These are phyloP conservation scores for Antechinus flavipes DNA, from an alignment of 2,113 vertebrate genomes.

Conservation along the genomic window DNA sequence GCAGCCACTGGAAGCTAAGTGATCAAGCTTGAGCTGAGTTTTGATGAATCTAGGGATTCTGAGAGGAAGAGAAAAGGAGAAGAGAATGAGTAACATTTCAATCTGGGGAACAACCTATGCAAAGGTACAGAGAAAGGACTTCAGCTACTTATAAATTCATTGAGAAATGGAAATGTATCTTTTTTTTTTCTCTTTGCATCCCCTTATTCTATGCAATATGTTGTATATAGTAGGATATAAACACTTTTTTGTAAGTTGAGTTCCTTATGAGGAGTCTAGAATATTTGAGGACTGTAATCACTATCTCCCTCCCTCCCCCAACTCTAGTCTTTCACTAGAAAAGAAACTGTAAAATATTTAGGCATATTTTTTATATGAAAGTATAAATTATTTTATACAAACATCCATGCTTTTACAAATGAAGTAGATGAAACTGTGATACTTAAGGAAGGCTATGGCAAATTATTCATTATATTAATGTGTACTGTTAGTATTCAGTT, in stretches of 20 bases:
- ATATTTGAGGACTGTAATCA: neutral
- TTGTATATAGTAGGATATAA: neutral
- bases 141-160: neutral
- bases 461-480: slow-evolving; percentile 42
- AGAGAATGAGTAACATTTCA: neutral
- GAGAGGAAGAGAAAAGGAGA: neutral
- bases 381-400: neutral
- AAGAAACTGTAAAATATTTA: neutral
- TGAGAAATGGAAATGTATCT: neutral
- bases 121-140: neutral
- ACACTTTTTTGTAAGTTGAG: neutral
- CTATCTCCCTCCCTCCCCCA: neutral
- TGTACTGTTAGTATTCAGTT: slow-evolving; percentile 60
- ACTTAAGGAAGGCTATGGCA: slow-evolving; percentile 47
- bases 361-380: neutral
- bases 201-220: neutral
- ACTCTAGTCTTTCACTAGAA: neutral
- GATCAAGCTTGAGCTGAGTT: neutral
- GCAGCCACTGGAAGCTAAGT: neutral
- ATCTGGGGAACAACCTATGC: neutral
- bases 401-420: neutral
- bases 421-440: slow-evolving; percentile 48
- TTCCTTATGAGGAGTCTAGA: neutral
- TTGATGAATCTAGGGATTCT: neutral
- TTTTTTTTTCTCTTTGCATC: neutral